Percentiles rank a stretch among this genome's conserved stretches.
These are phyloP conservation scores for Raphicerus campestris DNA, from an alignment of 2,113 vertebrate genomes.

Conservation along the genomic window DNA sequence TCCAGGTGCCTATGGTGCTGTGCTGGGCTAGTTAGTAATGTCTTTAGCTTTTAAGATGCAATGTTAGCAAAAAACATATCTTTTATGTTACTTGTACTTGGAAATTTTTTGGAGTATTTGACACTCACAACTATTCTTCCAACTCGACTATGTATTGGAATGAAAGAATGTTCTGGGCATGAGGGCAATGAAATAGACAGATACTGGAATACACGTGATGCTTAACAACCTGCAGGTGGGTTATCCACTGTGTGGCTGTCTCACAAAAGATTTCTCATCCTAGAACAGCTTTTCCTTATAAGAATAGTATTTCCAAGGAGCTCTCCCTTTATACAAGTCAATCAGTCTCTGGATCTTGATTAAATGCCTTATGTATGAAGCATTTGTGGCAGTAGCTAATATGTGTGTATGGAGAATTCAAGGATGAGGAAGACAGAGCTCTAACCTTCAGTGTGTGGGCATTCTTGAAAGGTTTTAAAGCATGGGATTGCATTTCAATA, in stretches of 20 bases:
- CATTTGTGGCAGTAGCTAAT: background rate
- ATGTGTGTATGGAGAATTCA: background rate
- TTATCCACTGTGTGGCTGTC: background rate
- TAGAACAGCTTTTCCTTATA: background rate
- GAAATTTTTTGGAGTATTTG: background rate
- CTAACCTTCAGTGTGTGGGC: background rate
- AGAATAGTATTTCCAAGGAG: background rate
- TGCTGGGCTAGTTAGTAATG: background rate
- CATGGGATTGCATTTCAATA: background rate
- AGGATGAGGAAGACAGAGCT: background rate
- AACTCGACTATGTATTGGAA: background rate
- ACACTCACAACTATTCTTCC: background rate
- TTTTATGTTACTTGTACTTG: constrained; percentile 30
- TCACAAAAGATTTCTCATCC: background rate
- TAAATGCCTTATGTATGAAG: background rate
- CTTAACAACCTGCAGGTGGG: background rate
- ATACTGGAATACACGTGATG: background rate
- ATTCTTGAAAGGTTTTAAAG: background rate
- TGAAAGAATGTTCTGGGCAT: background rate
- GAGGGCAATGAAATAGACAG: background rate
- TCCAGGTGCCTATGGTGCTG: background rate
- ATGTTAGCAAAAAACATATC: background rate
- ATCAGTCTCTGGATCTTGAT: background rate
- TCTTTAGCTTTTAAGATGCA: background rate
- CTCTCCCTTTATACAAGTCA: background rate